These are phyloP conservation scores for Aurelia coerulea DNA, from an alignment of 30 jellyfish, hydroid and myxozoan genomes.

Conservation along the genomic window DNA sequence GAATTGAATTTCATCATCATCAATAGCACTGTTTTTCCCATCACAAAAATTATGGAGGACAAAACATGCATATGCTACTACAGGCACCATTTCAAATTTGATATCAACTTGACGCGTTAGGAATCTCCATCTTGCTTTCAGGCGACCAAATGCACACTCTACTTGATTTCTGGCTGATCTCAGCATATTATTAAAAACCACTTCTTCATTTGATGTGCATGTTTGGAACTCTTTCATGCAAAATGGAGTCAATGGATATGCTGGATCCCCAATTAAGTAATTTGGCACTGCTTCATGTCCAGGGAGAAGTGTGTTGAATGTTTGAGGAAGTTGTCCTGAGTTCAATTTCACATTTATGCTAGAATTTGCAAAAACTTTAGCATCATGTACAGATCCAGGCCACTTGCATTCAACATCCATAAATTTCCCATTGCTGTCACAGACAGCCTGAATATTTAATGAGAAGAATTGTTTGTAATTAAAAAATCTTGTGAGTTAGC, in stretches of 20 bases:
- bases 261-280: conserved; percentile 56
- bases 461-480: not conserved
- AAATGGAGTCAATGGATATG: conserved; percentile 25
- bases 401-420: conserved; percentile 37
- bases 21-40: not conserved
- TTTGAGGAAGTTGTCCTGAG: conserved; percentile 29
- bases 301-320: not conserved
- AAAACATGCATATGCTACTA: conserved; percentile 48
- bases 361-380: conserved; percentile 61
- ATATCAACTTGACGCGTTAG: conserved; percentile 14
- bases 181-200: conserved; percentile 39
- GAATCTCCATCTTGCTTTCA: conserved; percentile 62
- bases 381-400: conserved; percentile 51
- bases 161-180: conserved; percentile 18
- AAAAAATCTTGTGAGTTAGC: conserved; percentile 27
- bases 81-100: conserved; percentile 15
- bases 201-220: conserved; percentile 20
- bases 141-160: conserved; percentile 30
- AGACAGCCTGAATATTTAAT: conserved; percentile 33
- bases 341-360: conserved; percentile 14
- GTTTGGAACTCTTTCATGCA: conserved; percentile 1
- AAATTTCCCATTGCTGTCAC: conserved; percentile 48
- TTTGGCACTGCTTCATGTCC: conserved; percentile 40
- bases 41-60: conserved; percentile 58
- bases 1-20: conserved; percentile 7